Percentiles rank a stretch among this genome's conserved stretches.
Conservation (phyloP, 2,113 vertebrate species). For the Takifugu bimaculatus region DNA sequence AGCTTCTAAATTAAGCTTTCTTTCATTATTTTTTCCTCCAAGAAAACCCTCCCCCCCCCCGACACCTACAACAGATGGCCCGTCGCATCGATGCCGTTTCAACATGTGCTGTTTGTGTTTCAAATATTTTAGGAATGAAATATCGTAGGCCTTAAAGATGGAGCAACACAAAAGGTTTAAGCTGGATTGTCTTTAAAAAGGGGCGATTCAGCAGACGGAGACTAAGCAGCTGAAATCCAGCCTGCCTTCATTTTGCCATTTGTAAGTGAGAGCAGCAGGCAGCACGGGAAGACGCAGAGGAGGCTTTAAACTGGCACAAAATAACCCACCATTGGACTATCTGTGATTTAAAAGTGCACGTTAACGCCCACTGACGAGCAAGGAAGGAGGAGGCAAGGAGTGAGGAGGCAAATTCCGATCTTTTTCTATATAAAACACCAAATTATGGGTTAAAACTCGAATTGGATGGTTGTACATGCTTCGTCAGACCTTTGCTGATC, state of each 20-base stretch:
- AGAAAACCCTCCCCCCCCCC: too few species aligned
- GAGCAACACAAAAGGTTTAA: conserved; percentile 49
- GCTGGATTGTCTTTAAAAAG: conserved; percentile 59
- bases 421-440: background rate
- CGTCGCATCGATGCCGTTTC: conserved; percentile 7
- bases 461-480: too few species aligned
- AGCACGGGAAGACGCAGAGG: background rate
- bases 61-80: background rate
- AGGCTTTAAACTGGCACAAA: conserved; percentile 19
- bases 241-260: conserved; percentile 51
- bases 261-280: conserved; percentile 56
- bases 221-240: conserved; percentile 50
- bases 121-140: conserved; percentile 27
- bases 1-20: too few species aligned
- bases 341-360: conserved; percentile 14
- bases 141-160: conserved; percentile 25
- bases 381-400: background rate
- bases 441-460: too few species aligned
- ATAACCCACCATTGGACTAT: background rate
- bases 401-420: background rate
- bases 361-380: background rate
- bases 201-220: conserved; percentile 54
- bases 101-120: conserved; percentile 30
- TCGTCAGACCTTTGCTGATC: too few species aligned
- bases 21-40: too few species aligned